Evolutionary conservation across 2,888 invertebrate genomes (phyloP), one percentile per base, ranked within the genome.

Genomic region (Plagiodera versicolora): DNA sequence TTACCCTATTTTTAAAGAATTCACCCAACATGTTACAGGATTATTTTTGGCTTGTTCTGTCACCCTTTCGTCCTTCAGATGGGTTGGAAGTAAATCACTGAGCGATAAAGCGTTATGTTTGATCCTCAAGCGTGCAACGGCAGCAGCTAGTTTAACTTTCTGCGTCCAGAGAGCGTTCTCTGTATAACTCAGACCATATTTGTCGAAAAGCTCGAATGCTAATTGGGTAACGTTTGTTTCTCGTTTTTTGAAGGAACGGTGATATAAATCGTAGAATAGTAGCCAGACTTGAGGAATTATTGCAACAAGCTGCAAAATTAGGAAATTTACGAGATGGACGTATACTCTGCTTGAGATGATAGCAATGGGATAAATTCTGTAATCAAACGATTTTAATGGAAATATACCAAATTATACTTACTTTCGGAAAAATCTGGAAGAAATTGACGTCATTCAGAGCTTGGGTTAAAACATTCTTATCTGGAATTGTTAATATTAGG

Each of bases 11-110:
- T 88, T 87, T 67, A 87, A 87, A 0, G 87, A 87, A 80, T 93
- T 93, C 10, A 92, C 87, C 92, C 92, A 93, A 65, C 91, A 92
- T 0, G 89, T 89, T 1, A 91, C 86, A 0, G 24, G 85, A 78
- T 66, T 83, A 80, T 68, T 81, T 70, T 80, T 80, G 0, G 80
- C 79, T 0, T 81, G 80, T 55, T 85, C 85, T 55, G 85, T 84
- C 20, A 89, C 83, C 60, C 87, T 85, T 57, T 89, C 89, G 65
- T 90, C 88, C 60, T 88, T 85, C 64, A 93, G 80, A 77, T 91
- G 91, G 0, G 79, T 72, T 0, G 93, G 92, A 16, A 93, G 79
- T 51, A 93, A 80, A 54, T 91, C 86, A 32, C 87, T 86, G 70
- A 88, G 77, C 35, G 84, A 81, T 28, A 89, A 83, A 0, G 92